Conservation (phyloP, 1,140 invertebrate species). For the Diachasmimorpha longicaudata region DNA sequence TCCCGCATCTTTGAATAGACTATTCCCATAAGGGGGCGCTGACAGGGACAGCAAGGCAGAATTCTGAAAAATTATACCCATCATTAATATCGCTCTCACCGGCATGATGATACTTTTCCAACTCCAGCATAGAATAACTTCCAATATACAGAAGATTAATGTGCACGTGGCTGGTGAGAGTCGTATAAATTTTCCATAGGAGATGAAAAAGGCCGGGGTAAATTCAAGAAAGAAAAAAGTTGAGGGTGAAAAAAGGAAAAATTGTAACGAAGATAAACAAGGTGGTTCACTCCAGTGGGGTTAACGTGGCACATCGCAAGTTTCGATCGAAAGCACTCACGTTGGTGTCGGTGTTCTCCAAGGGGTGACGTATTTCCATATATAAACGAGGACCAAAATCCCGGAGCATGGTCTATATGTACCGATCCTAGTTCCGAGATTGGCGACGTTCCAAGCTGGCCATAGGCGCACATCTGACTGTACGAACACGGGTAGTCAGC, state of each 20-base stretch:
- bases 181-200: too few relatives aligned
- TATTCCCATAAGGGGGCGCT: too few relatives aligned
- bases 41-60: too few relatives aligned
- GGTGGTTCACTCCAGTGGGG: not conserved
- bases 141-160: too few relatives aligned
- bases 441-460: conserved; percentile 38
- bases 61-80: too few relatives aligned
- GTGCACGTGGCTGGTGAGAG: too few relatives aligned
- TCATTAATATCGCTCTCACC: too few relatives aligned
- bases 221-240: not conserved
- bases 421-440: conserved; percentile 30
- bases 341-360: conserved; percentile 17
- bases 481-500: conserved; percentile 42
- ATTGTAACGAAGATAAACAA: conserved; percentile 15
- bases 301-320: conserved; percentile 9
- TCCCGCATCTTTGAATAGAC: too few relatives aligned
- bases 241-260: conserved; percentile 1
- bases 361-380: conserved; percentile 42
- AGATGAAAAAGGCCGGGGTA: not conserved
- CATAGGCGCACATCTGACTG: conserved; percentile 30
- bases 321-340: conserved; percentile 24
- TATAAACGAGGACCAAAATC: conserved; percentile 34
- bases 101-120: too few relatives aligned
- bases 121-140: too few relatives aligned
- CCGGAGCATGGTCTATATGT: conserved; percentile 29